These are phyloP conservation scores for Cheilosia vernalis DNA, from an alignment of 2,888 invertebrate genomes.

Conservation along the genomic window DNA sequence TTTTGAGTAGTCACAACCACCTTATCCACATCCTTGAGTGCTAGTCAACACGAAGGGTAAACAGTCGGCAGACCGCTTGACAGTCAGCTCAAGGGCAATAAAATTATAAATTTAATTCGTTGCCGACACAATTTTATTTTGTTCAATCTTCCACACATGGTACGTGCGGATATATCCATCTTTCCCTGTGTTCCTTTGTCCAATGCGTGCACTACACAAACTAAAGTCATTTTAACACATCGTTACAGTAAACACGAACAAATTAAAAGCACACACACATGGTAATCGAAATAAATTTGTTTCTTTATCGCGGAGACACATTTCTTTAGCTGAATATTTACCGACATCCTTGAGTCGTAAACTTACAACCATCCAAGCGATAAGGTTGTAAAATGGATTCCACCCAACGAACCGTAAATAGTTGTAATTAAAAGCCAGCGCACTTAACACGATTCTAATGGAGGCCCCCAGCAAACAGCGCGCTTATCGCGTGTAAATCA, in stretches of 20 bases:
- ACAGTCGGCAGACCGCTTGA: too few species aligned
- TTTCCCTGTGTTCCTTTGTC: too few species aligned
- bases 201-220: not conserved
- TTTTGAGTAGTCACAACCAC: too few species aligned
- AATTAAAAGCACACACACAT: not conserved
- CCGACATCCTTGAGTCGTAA: slow-evolving; percentile 34
- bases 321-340: slow-evolving; percentile 50
- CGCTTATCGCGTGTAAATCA: slow-evolving; percentile 72
- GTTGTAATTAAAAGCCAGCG: slow-evolving; percentile 71
- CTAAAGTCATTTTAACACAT: not conserved
- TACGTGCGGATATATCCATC: too few species aligned
- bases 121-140: too few species aligned
- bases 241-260: not conserved
- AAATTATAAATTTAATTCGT: too few species aligned
- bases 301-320: slow-evolving; percentile 16
- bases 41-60: too few species aligned
- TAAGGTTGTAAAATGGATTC: slow-evolving; percentile 28
- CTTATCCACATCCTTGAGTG: too few species aligned
- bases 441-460: slow-evolving; percentile 72
- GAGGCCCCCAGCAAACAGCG: slow-evolving; percentile 45
- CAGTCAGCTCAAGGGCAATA: too few species aligned
- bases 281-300: slow-evolving; percentile 21
- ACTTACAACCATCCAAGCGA: slow-evolving; percentile 33
- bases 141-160: too few species aligned
- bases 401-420: slow-evolving; percentile 71